A percentile compares a stretch with the other conserved stretches of the same genome.
phyloP scores from a whole-genome alignment of 2,113 vertebrate genomes.

The Antigone vipio region DNA sequence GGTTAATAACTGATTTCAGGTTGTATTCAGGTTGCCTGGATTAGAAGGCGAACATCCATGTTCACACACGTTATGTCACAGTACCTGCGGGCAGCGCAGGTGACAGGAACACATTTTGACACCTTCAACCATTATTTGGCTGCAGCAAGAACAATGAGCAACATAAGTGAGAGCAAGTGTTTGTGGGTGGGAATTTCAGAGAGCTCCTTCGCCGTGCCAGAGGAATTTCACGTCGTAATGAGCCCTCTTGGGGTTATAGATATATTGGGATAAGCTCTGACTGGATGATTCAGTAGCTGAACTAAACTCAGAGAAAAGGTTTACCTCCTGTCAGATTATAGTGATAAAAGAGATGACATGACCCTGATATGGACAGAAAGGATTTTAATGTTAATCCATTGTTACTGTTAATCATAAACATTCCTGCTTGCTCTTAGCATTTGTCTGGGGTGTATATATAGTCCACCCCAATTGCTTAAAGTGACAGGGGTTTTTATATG shows the following conservation, averaged over 20 bases:
- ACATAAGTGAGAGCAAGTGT: background rate
- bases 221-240: background rate
- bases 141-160: background rate
- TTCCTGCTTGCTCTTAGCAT: background rate
- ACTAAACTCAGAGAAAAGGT: background rate
- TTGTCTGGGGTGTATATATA: background rate
- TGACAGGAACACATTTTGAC: background rate
- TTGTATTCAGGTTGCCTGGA: background rate
- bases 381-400: background rate
- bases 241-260: background rate
- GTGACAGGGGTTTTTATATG: background rate
- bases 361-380: background rate
- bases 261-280: background rate
- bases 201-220: background rate
- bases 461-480: background rate
- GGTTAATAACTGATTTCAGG: background rate
- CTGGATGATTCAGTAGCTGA: background rate
- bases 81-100: background rate
- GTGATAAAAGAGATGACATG: background rate
- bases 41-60: background rate
- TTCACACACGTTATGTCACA: background rate
- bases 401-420: background rate
- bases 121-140: background rate
- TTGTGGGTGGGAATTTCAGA: background rate
- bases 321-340: background rate